These are phyloP conservation scores for Delphinapterus leucas DNA, from an alignment of 2,113 vertebrate genomes.

Conservation along the genomic window DNA sequence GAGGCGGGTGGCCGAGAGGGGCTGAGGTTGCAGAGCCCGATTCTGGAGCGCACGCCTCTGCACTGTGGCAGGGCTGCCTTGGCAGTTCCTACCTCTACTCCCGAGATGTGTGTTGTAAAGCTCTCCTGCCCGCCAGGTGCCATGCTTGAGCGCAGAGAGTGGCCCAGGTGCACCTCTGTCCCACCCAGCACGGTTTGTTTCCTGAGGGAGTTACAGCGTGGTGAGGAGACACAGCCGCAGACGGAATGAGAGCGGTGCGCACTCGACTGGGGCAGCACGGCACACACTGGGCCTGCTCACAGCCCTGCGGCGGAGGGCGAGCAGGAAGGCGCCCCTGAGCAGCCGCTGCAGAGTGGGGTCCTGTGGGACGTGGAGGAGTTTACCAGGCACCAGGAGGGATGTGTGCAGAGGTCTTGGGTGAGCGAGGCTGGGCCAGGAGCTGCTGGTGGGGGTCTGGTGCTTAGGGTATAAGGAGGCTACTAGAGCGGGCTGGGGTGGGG, in stretches of 20 bases:
- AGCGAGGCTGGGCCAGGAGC: rapidly evolving
- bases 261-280: rapidly evolving
- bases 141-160: neutral
- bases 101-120: neutral
- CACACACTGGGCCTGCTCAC: neutral
- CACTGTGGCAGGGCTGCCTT: rapidly evolving
- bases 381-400: neutral
- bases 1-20: neutral
- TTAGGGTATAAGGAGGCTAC: neutral
- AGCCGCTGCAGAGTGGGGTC: rapidly evolving
- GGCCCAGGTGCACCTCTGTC: neutral
- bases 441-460: too few species aligned
- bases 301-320: neutral
- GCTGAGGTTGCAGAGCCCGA: neutral
- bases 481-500: neutral
- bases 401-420: neutral
- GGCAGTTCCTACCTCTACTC: neutral
- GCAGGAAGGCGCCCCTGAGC: neutral
- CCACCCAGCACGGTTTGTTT: neutral
- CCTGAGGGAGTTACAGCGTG: neutral
- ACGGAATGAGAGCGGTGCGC: too few species aligned
- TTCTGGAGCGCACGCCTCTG: neutral
- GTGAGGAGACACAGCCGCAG: neutral
- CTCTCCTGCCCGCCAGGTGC: neutral
- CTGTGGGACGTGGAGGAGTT: neutral